Conservation (phyloP, 2,797 vertebrate genomes). For the Melanotaenia maccullochi region DNA sequence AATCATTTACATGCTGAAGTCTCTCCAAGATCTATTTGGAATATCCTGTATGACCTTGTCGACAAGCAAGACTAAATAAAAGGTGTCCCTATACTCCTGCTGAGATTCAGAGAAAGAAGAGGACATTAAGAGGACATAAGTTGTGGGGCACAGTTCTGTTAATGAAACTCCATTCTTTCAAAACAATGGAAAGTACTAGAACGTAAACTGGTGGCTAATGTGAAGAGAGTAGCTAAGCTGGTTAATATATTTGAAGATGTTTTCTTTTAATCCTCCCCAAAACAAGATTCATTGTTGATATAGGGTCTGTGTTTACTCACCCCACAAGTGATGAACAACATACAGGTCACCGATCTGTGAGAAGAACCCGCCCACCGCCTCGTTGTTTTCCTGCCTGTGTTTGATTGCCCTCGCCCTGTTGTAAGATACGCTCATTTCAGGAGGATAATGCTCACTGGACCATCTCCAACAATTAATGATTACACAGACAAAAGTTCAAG, state of each 20-base stretch:
- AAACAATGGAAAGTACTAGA: no score
- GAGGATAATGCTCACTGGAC: background rate
- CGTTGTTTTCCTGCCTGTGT: constrained; percentile 92
- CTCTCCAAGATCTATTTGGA: no score
- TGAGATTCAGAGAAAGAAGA: background rate
- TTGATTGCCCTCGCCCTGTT: constrained; percentile 94
- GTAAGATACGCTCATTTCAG: constrained; percentile 15
- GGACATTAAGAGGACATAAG: background rate
- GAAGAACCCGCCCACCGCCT: constrained; percentile 96
- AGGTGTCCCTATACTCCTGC: background rate
- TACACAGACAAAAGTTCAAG: background rate
- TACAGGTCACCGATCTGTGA: constrained; percentile 95
- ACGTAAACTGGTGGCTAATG: background rate
- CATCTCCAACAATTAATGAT: background rate
- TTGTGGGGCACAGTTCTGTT: background rate
- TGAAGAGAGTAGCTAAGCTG: background rate
- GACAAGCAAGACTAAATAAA: background rate
- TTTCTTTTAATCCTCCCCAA: background rate
- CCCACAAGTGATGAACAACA: constrained; percentile 96
- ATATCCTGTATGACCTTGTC: background rate
- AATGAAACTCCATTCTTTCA: background rate
- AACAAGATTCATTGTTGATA: background rate
- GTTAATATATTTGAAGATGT: no score
- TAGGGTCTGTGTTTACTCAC: constrained; percentile 73
- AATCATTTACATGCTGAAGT: background rate